Conservation (phyloP, 2,797 vertebrate species). For the Micrastur ruficollis region DNA sequence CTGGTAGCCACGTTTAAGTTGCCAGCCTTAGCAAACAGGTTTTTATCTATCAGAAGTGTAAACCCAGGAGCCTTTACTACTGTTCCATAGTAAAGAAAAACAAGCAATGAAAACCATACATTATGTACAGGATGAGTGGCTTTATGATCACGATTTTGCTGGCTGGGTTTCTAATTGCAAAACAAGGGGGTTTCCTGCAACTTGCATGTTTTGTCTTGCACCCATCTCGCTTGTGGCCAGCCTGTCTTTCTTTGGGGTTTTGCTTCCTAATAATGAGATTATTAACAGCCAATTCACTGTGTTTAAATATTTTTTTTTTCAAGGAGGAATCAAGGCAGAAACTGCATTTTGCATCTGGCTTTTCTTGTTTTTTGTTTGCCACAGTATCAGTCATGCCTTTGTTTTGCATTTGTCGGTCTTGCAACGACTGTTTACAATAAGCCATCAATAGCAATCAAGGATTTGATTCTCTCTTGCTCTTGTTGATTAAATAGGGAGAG, state of each 20-base stretch:
- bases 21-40: neutral
- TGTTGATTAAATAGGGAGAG: conserved; percentile 26
- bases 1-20: neutral
- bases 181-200: conserved; percentile 35
- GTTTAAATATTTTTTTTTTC: neutral
- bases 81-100: neutral
- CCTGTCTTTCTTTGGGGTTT: neutral
- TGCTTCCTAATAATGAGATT: neutral
- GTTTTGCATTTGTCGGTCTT: neutral
- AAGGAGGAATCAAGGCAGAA: neutral
- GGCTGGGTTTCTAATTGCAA: conserved; percentile 21
- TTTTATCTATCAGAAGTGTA: neutral
- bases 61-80: neutral
- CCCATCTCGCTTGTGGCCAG: neutral
- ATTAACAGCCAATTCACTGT: neutral
- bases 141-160: neutral
- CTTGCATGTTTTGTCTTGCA: neutral
- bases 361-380: neutral
- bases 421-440: neutral
- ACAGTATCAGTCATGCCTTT: neutral
- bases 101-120: neutral
- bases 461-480: neutral
- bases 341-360: neutral
- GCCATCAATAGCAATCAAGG: neutral
- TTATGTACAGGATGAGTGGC: neutral